Evolutionary conservation across 2,888 invertebrate species (phyloP).

Genomic region (Platycheirus rosarum): DNA sequence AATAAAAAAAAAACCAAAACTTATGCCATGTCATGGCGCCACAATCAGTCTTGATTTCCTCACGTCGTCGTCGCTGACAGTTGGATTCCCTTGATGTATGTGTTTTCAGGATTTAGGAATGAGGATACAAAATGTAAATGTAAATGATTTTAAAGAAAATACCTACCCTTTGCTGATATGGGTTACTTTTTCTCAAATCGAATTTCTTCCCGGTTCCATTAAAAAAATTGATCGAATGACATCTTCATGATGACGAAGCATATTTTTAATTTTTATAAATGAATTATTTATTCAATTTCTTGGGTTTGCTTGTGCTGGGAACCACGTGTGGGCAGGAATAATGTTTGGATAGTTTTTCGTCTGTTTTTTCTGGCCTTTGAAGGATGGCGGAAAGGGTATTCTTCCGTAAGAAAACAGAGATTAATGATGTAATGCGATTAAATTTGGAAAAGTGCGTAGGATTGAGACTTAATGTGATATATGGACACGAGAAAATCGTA

Average conservation of each 20-base stretch:
- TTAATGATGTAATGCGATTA: slow-evolving; percentile 45
- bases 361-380: neutral
- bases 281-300: slow-evolving; percentile 66
- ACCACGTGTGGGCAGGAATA: slow-evolving; percentile 47
- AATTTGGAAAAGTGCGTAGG: slow-evolving; percentile 10
- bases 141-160: slow-evolving; percentile 31
- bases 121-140: slow-evolving; percentile 57
- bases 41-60: slow-evolving; percentile 74
- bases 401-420: slow-evolving; percentile 51
- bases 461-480: slow-evolving; percentile 4
- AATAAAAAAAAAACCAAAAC: slow-evolving; percentile 32
- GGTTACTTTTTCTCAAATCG: slow-evolving; percentile 33
- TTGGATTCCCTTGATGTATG: slow-evolving; percentile 59
- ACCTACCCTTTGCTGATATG: slow-evolving; percentile 35
- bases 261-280: slow-evolving; percentile 73
- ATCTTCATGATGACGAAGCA: slow-evolving; percentile 65
- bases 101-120: slow-evolving; percentile 45
- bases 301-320: slow-evolving; percentile 10
- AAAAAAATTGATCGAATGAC: slow-evolving; percentile 71
- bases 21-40: slow-evolving; percentile 71
- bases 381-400: slow-evolving; percentile 27
- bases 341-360: slow-evolving; percentile 2
- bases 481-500: slow-evolving; percentile 2
- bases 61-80: slow-evolving; percentile 70
- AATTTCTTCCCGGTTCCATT: slow-evolving; percentile 52